Percentiles rank a stretch among this genome's conserved stretches.
Evolutionary conservation across 1,140 invertebrate species (phyloP).

Genomic region (Helicoverpa armigera): DNA sequence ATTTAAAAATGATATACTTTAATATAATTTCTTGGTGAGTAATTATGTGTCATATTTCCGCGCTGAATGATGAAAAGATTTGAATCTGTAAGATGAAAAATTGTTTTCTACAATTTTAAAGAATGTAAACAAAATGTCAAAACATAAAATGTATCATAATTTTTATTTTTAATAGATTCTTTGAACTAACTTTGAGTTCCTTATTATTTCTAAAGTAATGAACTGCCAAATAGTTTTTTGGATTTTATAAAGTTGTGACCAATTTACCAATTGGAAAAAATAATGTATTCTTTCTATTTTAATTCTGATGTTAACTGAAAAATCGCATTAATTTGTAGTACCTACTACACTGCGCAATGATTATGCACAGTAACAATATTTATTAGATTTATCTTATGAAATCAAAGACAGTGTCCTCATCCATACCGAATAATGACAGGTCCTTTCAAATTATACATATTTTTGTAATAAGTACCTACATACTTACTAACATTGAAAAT

Average conservation of each 20-base stretch:
- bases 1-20: not conserved
- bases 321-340: no score
- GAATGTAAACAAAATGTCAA: constrained; percentile 1
- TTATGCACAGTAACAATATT: not conserved
- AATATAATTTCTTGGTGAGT: not conserved
- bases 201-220: not conserved
- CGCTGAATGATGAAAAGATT: constrained; percentile 11
- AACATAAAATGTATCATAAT: not conserved
- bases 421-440: no score
- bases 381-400: no score
- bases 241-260: no score
- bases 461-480: not conserved
- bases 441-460: not conserved
- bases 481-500: no score
- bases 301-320: no score
- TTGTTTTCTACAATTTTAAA: not conserved
- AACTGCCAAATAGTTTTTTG: no score
- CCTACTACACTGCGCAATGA: no score
- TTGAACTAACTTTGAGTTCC: not conserved
- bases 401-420: no score
- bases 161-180: not conserved
- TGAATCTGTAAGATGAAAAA: constrained; percentile 1
- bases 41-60: not conserved
- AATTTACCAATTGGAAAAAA: no score
- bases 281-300: no score